Conservation (phyloP, 2,888 invertebrate genomes). For the Drosophila demipolita region DNA sequence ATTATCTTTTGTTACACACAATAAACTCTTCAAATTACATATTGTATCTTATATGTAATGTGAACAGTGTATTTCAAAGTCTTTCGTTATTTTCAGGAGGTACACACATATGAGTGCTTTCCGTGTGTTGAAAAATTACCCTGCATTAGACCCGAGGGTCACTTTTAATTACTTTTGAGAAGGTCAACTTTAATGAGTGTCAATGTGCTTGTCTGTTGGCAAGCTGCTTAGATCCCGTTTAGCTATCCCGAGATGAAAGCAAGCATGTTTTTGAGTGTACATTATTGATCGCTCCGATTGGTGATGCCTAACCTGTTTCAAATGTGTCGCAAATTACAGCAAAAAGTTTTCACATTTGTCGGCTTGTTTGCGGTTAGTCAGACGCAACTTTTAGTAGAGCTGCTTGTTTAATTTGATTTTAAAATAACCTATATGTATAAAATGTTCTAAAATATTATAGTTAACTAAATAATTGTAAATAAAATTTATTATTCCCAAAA, state of each 20-base stretch:
- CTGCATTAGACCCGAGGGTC: slow-evolving; percentile 81
- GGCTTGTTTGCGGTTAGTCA: slow-evolving; percentile 62
- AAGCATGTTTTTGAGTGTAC: slow-evolving; percentile 11
- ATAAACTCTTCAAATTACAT: background rate
- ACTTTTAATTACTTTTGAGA: slow-evolving; percentile 83
- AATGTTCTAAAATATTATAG: background rate
- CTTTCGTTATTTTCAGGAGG: background rate
- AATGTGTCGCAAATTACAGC: slow-evolving; percentile 55
- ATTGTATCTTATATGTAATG: background rate
- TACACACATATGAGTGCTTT: slow-evolving; percentile 7
- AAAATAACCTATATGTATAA: background rate
- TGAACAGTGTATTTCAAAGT: slow-evolving; percentile 14
- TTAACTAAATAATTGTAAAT: too few species aligned
- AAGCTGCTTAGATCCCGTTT: slow-evolving; percentile 39
- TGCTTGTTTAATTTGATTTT: slow-evolving; percentile 2
- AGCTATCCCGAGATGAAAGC: slow-evolving; percentile 11
- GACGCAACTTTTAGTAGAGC: slow-evolving; percentile 47
- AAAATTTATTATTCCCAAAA: background rate
- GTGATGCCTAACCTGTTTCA: slow-evolving; percentile 34
- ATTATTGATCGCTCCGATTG: slow-evolving; percentile 66
- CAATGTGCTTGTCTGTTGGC: slow-evolving; percentile 51
- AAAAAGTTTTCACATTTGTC: slow-evolving; percentile 75
- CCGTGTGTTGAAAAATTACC: slow-evolving; percentile 77
- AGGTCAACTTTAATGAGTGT: slow-evolving; percentile 81
- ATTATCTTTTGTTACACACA: background rate